Conservation (phyloP, 2,888 invertebrate species). For the Pristionchus exspectatus region DNA sequence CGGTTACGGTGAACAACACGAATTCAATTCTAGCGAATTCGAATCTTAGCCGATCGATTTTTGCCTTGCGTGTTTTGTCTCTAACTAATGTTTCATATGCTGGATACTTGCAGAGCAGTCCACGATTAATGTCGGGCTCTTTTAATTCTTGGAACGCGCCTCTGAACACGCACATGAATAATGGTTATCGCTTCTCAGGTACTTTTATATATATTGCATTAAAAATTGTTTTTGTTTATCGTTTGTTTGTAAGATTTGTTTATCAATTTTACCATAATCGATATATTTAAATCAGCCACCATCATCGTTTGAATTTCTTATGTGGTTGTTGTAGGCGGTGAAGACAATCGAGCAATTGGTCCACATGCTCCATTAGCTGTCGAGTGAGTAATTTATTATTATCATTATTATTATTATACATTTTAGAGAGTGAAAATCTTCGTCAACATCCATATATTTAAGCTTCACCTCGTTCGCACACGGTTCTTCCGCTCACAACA, state of each 20-base stretch:
- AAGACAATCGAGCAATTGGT: constrained; percentile 7
- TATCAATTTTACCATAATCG: not conserved
- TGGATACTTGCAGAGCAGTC: not conserved
- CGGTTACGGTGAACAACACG: no score
- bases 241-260: not conserved
- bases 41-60: no score
- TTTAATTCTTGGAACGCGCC: constrained; percentile 13
- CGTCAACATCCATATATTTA: not conserved
- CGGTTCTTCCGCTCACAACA: not conserved
- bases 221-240: not conserved
- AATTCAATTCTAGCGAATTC: no score
- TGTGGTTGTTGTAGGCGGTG: not conserved
- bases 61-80: no score
- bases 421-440: no score
- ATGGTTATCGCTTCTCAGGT: constrained; percentile 27
- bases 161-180: not conserved
- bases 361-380: not conserved
- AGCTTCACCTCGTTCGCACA: not conserved
- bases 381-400: not conserved
- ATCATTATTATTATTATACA: not conserved
- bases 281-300: not conserved
- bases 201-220: not conserved
- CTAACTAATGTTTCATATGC: not conserved
- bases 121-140: constrained; percentile 1
- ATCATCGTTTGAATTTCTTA: not conserved